Evolutionary conservation across 2,113 vertebrate genomes (phyloP), one percentile per base, ranked within the genome.

Genomic region (Tetrao urogallus): DNA sequence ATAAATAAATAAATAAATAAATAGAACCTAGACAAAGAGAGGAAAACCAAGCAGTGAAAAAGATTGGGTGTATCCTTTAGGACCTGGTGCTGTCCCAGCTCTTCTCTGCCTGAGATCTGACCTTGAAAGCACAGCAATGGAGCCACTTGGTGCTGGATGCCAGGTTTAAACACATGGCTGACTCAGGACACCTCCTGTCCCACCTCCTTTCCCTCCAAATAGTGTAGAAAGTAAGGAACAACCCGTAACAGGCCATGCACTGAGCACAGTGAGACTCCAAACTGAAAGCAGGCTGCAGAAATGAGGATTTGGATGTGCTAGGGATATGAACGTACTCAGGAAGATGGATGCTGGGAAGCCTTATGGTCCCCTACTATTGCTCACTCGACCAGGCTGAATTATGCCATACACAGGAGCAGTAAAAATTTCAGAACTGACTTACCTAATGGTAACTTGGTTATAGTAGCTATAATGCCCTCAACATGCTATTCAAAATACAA

Each of bases 291-390:
- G 11, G 21, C 34, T 36, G 56, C 21, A 74, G 56, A 77, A 89
- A 66, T 2, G 34, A 67, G 13, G 13, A 20, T 11, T 0, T 75
- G 19, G 11, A 15, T 42, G 36, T n/a, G 42, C 11, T 11, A 38
- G 28, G n/a, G 43, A 14, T 34, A 28, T 30, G 27, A 54, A 30
- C 5, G 38, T 0, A 0, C 4, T 16, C 10, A 50, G 22, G 60
- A 32, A 21, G 8, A 15, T 34, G 5, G n/a, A 27, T 2, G 1
- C 8, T 28, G 24, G 32, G 7, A 67, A 67, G 15, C 25, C 5
- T 60, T 13, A 15, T 2, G 24, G 42, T 45, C 45, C 52, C 52
- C 61, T 10, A 58, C 14, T 13, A 77, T 7, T 13, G 14, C 6
- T 48, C 0, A 5, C 42, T 74, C 54, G 30, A 18, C 10, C 43